Conservation (phyloP, 2,888 invertebrate species). For the Hemicrepidius hirtus region DNA sequence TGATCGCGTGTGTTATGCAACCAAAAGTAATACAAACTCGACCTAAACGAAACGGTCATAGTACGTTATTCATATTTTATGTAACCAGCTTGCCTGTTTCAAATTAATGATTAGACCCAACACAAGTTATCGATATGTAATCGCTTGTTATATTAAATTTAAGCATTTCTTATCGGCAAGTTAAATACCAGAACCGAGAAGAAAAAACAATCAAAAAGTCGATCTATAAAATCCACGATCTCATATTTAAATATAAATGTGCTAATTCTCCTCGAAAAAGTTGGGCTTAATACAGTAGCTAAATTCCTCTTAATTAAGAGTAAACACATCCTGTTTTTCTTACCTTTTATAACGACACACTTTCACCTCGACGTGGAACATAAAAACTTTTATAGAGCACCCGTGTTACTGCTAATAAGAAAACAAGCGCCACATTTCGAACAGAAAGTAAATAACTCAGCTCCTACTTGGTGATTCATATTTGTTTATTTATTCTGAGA, state of each 20-base stretch:
- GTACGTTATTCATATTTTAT: background rate
- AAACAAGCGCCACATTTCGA: background rate
- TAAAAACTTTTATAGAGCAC: constrained; percentile 11
- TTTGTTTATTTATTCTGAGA: background rate
- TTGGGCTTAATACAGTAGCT: constrained; percentile 7
- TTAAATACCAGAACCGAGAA: background rate
- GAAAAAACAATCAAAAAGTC: background rate
- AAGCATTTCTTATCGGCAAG: background rate
- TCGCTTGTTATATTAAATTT: constrained; percentile 1
- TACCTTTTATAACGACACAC: constrained; percentile 20
- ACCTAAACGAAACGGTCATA: background rate
- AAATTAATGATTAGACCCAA: background rate
- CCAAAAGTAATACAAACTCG: background rate
- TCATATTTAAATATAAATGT: constrained; percentile 3
- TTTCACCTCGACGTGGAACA: constrained; percentile 14
- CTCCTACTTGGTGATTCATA: background rate
- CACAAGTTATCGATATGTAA: background rate
- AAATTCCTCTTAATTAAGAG: constrained; percentile 18
- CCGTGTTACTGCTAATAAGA: constrained; percentile 1
- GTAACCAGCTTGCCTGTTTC: background rate
- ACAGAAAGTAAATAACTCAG: background rate
- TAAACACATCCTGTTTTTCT: constrained; percentile 22
- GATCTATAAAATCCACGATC: constrained; percentile 1
- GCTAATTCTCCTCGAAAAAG: constrained; percentile 3
- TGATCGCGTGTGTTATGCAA: background rate